Percentiles rank a stretch among this genome's conserved stretches.
Conservation (phyloP, 2,797 vertebrate genomes). For the Carapus acus region DNA sequence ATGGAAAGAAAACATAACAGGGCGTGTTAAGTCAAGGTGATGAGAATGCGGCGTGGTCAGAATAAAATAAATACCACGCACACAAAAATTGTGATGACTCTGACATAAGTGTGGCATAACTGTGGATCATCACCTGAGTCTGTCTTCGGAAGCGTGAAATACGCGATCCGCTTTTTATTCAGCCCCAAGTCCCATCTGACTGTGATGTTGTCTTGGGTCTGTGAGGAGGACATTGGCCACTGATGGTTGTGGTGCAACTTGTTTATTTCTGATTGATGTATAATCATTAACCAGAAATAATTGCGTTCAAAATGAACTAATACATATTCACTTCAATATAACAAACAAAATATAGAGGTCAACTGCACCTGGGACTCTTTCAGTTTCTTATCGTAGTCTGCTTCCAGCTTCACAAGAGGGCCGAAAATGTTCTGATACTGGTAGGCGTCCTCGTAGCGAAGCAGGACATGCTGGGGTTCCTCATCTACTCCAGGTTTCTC, state of each 20-base stretch:
- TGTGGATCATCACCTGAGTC: conserved; percentile 78
- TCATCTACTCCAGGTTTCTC: conserved; percentile 95
- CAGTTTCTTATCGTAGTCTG: conserved; percentile 94
- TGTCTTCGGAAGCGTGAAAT: conserved; percentile 95
- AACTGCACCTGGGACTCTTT: conserved; percentile 87
- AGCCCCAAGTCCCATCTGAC: conserved; percentile 96
- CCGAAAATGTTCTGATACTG: conserved; percentile 97
- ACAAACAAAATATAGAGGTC: not conserved
- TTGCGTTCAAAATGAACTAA: too few species aligned
- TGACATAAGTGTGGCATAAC: conserved; percentile 25
- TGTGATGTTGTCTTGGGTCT: conserved; percentile 98
- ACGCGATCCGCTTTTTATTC: conserved; percentile 97
- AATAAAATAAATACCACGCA: not conserved
- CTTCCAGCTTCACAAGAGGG: conserved; percentile 91
- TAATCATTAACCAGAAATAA: too few species aligned
- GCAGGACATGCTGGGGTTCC: conserved; percentile 89
- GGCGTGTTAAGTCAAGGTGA: not conserved
- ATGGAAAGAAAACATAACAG: not conserved
- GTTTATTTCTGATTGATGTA: too few species aligned
- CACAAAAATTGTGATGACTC: conserved; percentile 14
- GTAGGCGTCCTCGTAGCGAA: conserved; percentile 92
- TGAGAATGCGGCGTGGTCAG: not conserved
- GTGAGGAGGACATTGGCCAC: conserved; percentile 11
- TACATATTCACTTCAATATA: too few species aligned
- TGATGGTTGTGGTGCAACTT: too few species aligned